Evolutionary conservation across 2,888 invertebrate genomes (phyloP), one percentile per base, ranked within the genome.

Genomic region (Hofmannophila pseudospretella): DNA sequence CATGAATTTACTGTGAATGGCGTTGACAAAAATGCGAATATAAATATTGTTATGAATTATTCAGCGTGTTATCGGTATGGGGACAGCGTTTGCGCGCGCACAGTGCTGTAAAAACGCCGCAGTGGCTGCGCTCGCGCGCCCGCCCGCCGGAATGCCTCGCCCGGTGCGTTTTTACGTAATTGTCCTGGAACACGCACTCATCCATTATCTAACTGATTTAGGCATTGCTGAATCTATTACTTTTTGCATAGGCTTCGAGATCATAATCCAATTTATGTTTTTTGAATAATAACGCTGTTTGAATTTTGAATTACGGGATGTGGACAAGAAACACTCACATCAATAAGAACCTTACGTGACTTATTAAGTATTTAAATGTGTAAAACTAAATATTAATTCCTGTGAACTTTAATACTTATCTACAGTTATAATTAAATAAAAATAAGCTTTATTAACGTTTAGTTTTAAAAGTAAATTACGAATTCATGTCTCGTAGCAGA

Each of bases 21-120:
- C 81, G 82, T 82, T 82, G 84, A 79, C 78, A 84, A 86, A 85
- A 86, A 85, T 82, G 82, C 80, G 82, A 84, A 80, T 81, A 82
- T 86, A 81, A 80, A 81, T 79, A 77, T 75, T 80, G 73, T 64
- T 63, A 71, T 86, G 85, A 86, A 86, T 86, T 68, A 86, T 86
- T 79, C 86, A 86, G 86, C 84, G 85, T 84, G 80, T 61, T 73
- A 84, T 84, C 79, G 80, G 82, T 81, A 82, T 82, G 84, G 79
- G 46, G 73, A 58, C 63, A 41, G 62, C 48, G 39, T 56, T 60
- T 62, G 67, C 68, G 59, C 47, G 57, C 59, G 34, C 31, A 38
- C 30, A 41, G 16, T 16, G 16, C 38, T 13, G 41, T 40, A 50
- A 54, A 54, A 51, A 51, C 47, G 34, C 25, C 11, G 28, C 19